phyloP scores from a whole-genome alignment of 2,113 vertebrate genomes.

The Meleagris gallopavo region DNA sequence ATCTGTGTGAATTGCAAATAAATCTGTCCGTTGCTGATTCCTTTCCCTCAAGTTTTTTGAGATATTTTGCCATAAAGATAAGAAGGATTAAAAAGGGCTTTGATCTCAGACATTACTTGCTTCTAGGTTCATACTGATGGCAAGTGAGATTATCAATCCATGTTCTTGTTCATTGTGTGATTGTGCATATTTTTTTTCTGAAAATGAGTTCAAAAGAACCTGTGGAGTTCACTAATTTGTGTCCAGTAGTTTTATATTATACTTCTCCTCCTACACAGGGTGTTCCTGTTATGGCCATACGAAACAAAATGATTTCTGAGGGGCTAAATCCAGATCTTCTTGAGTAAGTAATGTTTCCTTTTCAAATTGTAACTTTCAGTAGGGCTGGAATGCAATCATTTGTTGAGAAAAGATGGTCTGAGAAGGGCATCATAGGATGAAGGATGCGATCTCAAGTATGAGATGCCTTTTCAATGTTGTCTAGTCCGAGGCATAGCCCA shows the following conservation, averaged over 20 bases:
- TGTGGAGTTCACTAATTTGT: background rate
- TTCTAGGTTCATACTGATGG: background rate
- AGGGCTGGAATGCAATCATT: background rate
- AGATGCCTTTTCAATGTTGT: background rate
- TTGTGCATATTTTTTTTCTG: background rate
- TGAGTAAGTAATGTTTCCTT: constrained; percentile 85
- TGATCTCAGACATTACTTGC: background rate
- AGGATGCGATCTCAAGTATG: background rate
- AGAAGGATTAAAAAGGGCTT: background rate
- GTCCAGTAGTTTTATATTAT: background rate
- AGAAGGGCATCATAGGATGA: background rate
- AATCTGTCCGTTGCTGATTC: background rate
- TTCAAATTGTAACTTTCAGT: background rate
- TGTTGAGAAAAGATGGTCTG: background rate
- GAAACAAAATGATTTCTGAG: constrained; percentile 95
- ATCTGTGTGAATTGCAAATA: background rate
- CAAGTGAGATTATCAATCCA: background rate
- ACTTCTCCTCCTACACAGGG: constrained; percentile 79
- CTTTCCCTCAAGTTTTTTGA: background rate
- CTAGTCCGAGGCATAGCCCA: background rate
- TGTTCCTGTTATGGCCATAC: constrained; percentile 97
- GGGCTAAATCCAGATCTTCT: constrained; percentile 93
- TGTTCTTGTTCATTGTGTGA: background rate
- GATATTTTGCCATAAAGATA: background rate
- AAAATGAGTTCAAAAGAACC: background rate